Conservation (phyloP, 1,140 invertebrate genomes). For the Helicoverpa armigera region DNA sequence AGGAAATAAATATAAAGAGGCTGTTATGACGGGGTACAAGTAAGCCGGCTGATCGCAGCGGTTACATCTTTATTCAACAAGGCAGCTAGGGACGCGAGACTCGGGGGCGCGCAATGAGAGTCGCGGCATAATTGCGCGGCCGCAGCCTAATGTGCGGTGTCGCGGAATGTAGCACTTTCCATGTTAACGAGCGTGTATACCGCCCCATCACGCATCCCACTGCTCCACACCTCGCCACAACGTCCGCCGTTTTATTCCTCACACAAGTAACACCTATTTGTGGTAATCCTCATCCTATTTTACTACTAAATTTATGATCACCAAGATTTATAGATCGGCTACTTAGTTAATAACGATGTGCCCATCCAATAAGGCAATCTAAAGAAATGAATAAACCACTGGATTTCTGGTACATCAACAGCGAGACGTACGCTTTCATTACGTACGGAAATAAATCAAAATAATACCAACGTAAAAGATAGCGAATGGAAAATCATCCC, state of each 20-base stretch:
- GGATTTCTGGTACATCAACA: conserved; percentile 73
- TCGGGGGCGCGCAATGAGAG: conserved; percentile 23
- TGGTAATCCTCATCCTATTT: conserved; percentile 64
- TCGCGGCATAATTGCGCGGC: conserved; percentile 62
- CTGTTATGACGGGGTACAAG: neutral
- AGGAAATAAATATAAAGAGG: conserved; percentile 8
- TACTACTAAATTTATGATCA: conserved; percentile 66
- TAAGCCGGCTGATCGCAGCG: conserved; percentile 36
- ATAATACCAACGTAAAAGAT: conserved; percentile 83
- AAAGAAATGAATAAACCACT: conserved; percentile 64
- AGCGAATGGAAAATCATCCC: conserved; percentile 83
- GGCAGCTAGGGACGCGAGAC: conserved; percentile 20
- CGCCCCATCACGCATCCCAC: conserved; percentile 57
- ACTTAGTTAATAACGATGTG: conserved; percentile 61
- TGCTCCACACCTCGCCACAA: conserved; percentile 55
- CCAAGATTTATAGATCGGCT: conserved; percentile 53
- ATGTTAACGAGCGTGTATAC: conserved; percentile 67
- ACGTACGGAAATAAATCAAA: conserved; percentile 82
- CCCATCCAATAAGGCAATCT: conserved; percentile 43
- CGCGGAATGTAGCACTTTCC: conserved; percentile 67
- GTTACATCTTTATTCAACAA: conserved; percentile 47
- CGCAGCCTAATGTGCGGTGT: conserved; percentile 69
- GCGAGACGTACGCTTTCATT: conserved; percentile 80
- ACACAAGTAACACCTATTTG: conserved; percentile 73
- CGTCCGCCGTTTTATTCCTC: conserved; percentile 63